Conservation (phyloP, 2,888 invertebrate species). For the Parapristionchus giblindavisi region DNA sequence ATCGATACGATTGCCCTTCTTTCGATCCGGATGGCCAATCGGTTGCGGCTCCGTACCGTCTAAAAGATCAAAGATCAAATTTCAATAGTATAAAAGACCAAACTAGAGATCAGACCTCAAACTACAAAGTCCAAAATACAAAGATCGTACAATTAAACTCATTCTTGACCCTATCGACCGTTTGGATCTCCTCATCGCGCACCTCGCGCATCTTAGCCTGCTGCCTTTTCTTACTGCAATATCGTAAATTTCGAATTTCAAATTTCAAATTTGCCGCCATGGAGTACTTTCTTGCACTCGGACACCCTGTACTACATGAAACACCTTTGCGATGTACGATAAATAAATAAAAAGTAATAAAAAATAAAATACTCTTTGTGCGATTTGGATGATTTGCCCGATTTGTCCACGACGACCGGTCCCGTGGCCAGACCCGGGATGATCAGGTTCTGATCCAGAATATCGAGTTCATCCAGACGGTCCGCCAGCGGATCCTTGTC, state of each 20-base stretch:
- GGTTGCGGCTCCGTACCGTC: conserved; percentile 25
- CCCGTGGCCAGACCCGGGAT: too few relatives aligned
- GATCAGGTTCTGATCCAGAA: too few relatives aligned
- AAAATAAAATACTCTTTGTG: too few relatives aligned
- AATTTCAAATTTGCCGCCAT: conserved; percentile 20
- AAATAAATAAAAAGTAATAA: too few relatives aligned
- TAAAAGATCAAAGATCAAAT: conserved; percentile 25
- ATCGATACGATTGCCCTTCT: not conserved
- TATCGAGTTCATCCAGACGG: conserved; percentile 12
- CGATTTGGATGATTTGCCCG: too few relatives aligned
- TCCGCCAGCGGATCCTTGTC: conserved; percentile 30
- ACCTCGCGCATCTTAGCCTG: not conserved
- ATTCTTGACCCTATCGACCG: conserved; percentile 19
- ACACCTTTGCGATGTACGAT: too few relatives aligned
- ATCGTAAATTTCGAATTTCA: not conserved
- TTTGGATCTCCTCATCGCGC: conserved; percentile 25
- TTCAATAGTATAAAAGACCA: too few relatives aligned
- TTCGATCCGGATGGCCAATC: conserved; percentile 9
- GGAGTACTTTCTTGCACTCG: too few relatives aligned
- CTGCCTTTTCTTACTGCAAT: not conserved
- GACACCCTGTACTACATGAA: too few relatives aligned
- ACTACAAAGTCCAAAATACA: conserved; percentile 3
- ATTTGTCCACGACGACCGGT: too few relatives aligned
- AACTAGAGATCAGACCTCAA: conserved; percentile 16
- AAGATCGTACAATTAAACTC: conserved; percentile 19